Conservation (phyloP, 2,797 vertebrate species). For the Coracias cyanogaster region DNA sequence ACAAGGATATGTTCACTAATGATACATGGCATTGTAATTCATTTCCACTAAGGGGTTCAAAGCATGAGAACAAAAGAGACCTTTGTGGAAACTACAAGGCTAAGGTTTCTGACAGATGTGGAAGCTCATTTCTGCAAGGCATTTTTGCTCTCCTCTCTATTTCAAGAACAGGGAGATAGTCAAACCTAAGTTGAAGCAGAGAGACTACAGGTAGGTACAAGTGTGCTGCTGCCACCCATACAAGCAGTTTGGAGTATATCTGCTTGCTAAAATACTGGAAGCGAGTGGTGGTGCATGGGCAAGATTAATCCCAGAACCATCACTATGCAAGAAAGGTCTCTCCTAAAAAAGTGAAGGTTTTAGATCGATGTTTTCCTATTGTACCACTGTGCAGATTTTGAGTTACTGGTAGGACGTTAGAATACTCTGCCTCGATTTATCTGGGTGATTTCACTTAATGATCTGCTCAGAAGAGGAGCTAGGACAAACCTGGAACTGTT, state of each 20-base stretch:
- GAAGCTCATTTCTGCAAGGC: neutral
- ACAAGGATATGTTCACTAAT: neutral
- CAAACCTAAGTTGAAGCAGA: neutral
- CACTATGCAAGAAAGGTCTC: neutral
- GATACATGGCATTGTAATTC: neutral
- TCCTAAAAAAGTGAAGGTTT: neutral
- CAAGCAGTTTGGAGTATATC: neutral
- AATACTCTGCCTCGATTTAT: neutral
- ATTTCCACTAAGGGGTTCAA: neutral
- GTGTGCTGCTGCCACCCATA: neutral
- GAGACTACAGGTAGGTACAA: neutral
- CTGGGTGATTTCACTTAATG: fast-evolving
- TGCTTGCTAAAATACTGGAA: neutral
- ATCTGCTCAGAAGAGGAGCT: neutral
- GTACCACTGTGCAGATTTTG: neutral
- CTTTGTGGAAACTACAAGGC: neutral
- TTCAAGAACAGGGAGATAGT: neutral
- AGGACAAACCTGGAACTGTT: neutral
- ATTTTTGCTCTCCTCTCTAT: neutral
- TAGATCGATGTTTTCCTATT: neutral
- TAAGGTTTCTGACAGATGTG: neutral
- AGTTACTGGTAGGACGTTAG: neutral
- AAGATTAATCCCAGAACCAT: neutral
- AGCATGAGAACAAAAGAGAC: neutral
- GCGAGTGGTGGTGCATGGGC: neutral